Base-by-base conservation (phyloP, 2,888 invertebrate genomes). In the Rotaria sp. region DNA sequence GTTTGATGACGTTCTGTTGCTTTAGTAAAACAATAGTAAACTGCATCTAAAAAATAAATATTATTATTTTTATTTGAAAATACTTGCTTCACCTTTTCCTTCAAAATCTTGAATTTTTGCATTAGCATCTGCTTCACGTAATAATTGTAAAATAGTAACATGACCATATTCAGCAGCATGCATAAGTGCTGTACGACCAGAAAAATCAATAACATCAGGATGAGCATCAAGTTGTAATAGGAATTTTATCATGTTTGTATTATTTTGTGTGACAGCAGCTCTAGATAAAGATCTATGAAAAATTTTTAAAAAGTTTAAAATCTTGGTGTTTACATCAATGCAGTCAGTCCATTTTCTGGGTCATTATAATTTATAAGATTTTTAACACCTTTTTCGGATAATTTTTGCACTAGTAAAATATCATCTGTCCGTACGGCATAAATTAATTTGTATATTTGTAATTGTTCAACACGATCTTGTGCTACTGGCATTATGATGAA, bases 361-460 rank as follows among this genome's bases (percentile, higher is more conserved):
- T 91, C 91, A 88, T 91, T 91, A 87, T 90, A 91, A 87, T 91
- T 91, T 59, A 91, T 89, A 41, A 91, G 88, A 87, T 90, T 90
- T 30, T 90, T 90, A 1, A 91, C 89, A 30, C 91, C 91, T 88
- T 89, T 89, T 1, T 88, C 85, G 38, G 89, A 89, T 87, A 91
- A 88, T 87, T 91, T 91, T 86, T 90, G 89, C 15, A 91, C 90
- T 88, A 90, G 90, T 4, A 88, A 87, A 55, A 88, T 89, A 88
- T 91, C 90, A 84, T 89, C 89, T 41, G 89, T 89, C 57, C 91
- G 88, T 26, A 91, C 90, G 89, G 90, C 91, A 88, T 91, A 91
- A 85, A 91, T 87, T 48, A 91, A 88, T 88, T 91, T 91, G 88
- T 91, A 30, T 48, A 91, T 90, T 88, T 91, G 91, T 88, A 91